Evolutionary conservation across 2,888 invertebrate genomes (phyloP).

Genomic region (Oasisia sp.): DNA sequence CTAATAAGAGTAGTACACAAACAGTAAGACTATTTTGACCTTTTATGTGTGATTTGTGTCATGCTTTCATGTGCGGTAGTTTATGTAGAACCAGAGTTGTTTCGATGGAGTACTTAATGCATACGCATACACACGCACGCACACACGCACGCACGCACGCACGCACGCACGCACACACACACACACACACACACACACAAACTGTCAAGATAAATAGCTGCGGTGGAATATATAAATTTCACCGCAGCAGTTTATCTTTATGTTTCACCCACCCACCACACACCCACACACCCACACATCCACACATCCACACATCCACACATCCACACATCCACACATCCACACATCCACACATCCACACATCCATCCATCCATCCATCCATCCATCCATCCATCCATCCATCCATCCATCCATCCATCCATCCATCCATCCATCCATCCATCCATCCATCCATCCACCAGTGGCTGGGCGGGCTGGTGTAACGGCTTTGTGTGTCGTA

Average conservation of each 20-base stretch:
- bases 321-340: not conserved
- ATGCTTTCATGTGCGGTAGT: not conserved
- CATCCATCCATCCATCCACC: not conserved
- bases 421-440: not conserved
- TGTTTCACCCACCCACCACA: too few relatives aligned
- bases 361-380: not conserved
- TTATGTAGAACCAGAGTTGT: too few relatives aligned
- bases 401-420: not conserved
- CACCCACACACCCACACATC: too few relatives aligned
- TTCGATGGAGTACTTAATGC: too few relatives aligned
- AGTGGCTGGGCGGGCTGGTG: not conserved
- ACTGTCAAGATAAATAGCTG: too few relatives aligned
- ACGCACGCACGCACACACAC: too few relatives aligned
- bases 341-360: not conserved
- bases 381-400: not conserved
- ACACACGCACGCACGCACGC: too few relatives aligned
- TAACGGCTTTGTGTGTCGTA: not conserved
- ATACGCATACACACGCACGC: too few relatives aligned
- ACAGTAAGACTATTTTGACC: not conserved
- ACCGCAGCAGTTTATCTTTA: too few relatives aligned
- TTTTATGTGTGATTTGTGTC: not conserved
- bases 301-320: not conserved
- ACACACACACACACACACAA: too few relatives aligned
- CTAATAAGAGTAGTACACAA: not conserved
- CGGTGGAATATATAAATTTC: too few relatives aligned